These are phyloP conservation scores for Pelagia noctiluca DNA, from an alignment of 30 jellyfish, hydroid and myxozoan genomes.

Conservation along the genomic window DNA sequence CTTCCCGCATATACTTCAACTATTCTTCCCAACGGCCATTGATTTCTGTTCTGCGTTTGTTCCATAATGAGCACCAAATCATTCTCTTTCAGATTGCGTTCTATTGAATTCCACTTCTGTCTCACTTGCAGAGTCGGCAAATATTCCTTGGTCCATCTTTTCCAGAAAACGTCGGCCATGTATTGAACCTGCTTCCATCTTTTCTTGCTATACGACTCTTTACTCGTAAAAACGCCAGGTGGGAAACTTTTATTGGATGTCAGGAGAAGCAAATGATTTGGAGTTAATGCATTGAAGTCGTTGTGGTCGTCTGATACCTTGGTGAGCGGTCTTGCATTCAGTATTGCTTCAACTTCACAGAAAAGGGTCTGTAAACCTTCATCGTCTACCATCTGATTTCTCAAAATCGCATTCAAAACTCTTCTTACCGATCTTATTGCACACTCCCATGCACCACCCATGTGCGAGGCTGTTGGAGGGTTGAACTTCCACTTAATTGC, in stretches of 20 bases:
- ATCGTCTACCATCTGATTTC: not conserved
- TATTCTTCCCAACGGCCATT: slow-evolving; percentile 25
- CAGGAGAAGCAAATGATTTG: slow-evolving; percentile 36
- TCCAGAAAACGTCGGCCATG: slow-evolving; percentile 67
- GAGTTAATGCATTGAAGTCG: slow-evolving; percentile 55
- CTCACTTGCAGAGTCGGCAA: slow-evolving; percentile 29
- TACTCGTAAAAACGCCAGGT: slow-evolving; percentile 1
- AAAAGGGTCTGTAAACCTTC: slow-evolving; percentile 18
- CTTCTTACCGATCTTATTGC: slow-evolving; percentile 26
- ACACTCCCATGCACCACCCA: slow-evolving; percentile 60
- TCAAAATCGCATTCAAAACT: slow-evolving; percentile 4
- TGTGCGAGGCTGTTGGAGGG: slow-evolving; percentile 43
- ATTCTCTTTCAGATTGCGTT: slow-evolving; percentile 23
- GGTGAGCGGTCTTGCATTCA: slow-evolving; percentile 49
- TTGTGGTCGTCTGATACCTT: slow-evolving; percentile 24
- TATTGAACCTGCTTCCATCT: slow-evolving; percentile 66
- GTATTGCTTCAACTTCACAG: slow-evolving; percentile 31
- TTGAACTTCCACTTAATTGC: slow-evolving; percentile 55
- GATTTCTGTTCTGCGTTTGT: slow-evolving; percentile 2
- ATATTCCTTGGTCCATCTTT: slow-evolving; percentile 62
- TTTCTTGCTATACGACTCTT: not conserved
- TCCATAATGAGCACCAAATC: slow-evolving; percentile 21
- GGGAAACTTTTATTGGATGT: not conserved
- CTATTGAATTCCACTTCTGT: slow-evolving; percentile 29
- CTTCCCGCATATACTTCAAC: slow-evolving; percentile 29